phyloP scores from a whole-genome alignment of 1,140 invertebrate genomes.

The Monomorium pharaonis region DNA sequence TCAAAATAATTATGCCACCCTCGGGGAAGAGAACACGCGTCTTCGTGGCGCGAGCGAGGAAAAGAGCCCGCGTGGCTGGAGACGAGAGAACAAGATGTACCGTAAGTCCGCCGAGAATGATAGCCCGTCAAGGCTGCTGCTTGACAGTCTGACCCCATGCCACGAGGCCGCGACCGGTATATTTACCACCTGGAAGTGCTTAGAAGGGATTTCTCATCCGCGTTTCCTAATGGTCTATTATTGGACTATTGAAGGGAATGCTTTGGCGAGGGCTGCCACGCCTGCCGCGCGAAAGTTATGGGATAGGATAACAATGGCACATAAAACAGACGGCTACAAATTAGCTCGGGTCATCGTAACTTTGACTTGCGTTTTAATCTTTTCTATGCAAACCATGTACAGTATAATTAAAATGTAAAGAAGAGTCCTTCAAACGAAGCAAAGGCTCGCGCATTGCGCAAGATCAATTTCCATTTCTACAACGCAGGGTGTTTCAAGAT shows the following conservation, averaged over 20 bases:
- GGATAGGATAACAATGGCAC: not conserved
- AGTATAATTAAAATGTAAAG: not conserved
- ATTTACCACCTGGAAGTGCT: constrained; percentile 50
- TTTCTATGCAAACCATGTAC: not conserved
- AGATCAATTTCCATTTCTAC: not conserved
- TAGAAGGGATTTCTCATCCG: constrained; percentile 6
- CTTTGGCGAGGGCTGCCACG: constrained; percentile 23
- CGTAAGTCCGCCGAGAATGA: constrained; percentile 45
- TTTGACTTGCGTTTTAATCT: not conserved
- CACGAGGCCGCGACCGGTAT: constrained; percentile 11
- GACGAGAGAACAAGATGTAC: constrained; percentile 42
- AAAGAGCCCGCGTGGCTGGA: not conserved
- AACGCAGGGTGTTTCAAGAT: too few relatives aligned
- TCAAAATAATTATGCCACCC: not conserved
- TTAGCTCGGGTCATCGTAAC: constrained; percentile 5
- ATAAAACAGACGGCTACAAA: constrained; percentile 8
- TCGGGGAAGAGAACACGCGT: too few relatives aligned
- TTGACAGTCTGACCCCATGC: constrained; percentile 48
- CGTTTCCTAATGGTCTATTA: constrained; percentile 49
- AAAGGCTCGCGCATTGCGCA: not conserved
- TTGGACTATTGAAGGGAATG: constrained; percentile 42
- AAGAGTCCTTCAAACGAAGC: not conserved
- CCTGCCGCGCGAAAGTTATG: constrained; percentile 20
- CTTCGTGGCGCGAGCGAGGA: not conserved
- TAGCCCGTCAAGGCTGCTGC: constrained; percentile 51